Evolutionary conservation across 53 echinoderm and acorn worm genomes (phyloP), one percentile per base, ranked within the genome.

Genomic region (Henricia sp.): DNA sequence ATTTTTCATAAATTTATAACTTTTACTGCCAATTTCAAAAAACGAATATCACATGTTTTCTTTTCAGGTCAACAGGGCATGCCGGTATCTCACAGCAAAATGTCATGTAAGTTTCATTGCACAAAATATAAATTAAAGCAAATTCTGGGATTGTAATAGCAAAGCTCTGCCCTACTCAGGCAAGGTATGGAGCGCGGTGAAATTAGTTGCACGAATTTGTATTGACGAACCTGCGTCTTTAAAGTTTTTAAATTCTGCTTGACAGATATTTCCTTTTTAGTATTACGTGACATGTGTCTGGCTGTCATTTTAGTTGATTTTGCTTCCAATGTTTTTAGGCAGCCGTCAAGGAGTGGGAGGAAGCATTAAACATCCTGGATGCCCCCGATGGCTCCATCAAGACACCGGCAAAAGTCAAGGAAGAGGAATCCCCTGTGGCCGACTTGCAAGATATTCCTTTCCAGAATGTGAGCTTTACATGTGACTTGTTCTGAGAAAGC

Each of bases 271-370:
- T n/a, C n/a, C n/a, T n/a, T n/a, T n/a, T n/a, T n/a, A n/a, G n/a
- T n/a, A n/a, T n/a, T n/a, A n/a, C n/a, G n/a, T n/a, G n/a, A n/a
- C n/a, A n/a, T n/a, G n/a, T n/a, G n/a, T n/a, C n/a, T n/a, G n/a
- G n/a, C n/a, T n/a, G n/a, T n/a, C n/a, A n/a, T n/a, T n/a, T n/a
- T n/a, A n/a, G 10, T 23, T 0, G n/a, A 24, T 25, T 56, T 16
- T 60, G 62, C 14, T 29, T 30, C 4, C 19, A 26, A 23, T 39
- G 11, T 50, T 50, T 48, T 1, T 12, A 95, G 95, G 89, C 91
- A 28, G 91, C 91, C 40, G 93, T 95, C 24, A 88, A 85, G 52
- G 91, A 94, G 19, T 94, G 90, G 92, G 92, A 96, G 65, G 94
- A 96, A 24, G 97, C 97, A 0, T 60, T 96, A 59, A 87, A 94